A percentile compares a stretch with the other conserved stretches of the same genome.
These are phyloP conservation scores for Ips nitidus DNA, from an alignment of 1,140 invertebrate species.

Conservation along the genomic window DNA sequence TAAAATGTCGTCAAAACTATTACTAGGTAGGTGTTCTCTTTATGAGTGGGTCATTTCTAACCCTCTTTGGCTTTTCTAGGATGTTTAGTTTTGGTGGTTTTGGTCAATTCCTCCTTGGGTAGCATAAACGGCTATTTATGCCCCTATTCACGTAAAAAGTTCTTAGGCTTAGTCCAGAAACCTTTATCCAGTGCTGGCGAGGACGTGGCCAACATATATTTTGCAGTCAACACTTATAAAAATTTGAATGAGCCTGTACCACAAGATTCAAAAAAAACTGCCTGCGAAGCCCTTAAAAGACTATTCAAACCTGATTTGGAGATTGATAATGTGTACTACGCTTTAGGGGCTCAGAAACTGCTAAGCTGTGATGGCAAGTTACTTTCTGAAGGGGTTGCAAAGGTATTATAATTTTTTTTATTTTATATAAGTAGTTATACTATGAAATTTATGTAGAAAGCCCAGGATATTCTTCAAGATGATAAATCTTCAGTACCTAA, in stretches of 20 bases:
- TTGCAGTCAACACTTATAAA: conserved; percentile 43
- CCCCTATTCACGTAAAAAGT: conserved; percentile 40
- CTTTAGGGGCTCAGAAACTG: conserved; percentile 39
- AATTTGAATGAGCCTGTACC: conserved; percentile 39
- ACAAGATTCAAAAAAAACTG: conserved; percentile 30
- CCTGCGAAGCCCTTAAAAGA: conserved; percentile 41
- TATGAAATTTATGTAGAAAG: conserved; percentile 37
- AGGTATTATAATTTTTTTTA: conserved; percentile 37
- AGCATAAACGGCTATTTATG: conserved; percentile 46
- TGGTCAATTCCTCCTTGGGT: conserved; percentile 18
- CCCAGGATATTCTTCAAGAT: conserved; percentile 42
- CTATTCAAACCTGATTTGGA: conserved; percentile 37
- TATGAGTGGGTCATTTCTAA: neutral
- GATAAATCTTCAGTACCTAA: conserved; percentile 42
- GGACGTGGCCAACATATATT: conserved; percentile 42
- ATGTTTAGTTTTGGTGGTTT: conserved; percentile 17
- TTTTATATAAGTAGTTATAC: conserved; percentile 9
- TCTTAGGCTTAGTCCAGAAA: conserved; percentile 38
- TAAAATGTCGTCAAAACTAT: conserved; percentile 21
- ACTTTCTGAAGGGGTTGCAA: conserved; percentile 40
- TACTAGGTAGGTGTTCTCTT: conserved; percentile 11
- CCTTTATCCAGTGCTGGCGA: conserved; percentile 34
- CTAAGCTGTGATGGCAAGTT: conserved; percentile 46
- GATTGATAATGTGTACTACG: conserved; percentile 42
- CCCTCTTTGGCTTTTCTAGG: conserved; percentile 11